These are phyloP conservation scores for Acronicta leporina DNA, from an alignment of 2,888 invertebrate species.

Conservation along the genomic window DNA sequence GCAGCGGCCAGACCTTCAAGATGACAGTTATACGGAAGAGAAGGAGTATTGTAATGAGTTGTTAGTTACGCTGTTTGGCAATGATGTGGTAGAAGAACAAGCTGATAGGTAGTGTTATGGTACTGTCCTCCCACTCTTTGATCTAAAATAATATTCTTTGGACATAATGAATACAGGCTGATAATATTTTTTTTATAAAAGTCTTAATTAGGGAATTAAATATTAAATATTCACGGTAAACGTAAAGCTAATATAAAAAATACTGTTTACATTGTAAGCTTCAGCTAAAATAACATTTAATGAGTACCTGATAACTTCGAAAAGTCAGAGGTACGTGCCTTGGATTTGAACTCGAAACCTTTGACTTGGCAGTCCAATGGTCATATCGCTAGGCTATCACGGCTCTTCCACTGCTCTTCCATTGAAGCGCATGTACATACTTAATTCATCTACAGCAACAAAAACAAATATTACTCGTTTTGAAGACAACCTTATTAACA, in stretches of 20 bases:
- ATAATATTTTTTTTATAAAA: no score
- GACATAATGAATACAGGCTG: neutral
- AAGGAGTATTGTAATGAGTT: conserved; percentile 70
- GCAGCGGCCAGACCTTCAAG: conserved; percentile 62
- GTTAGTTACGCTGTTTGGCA: conserved; percentile 55
- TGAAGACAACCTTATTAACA: no score
- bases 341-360: no score
- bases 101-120: conserved; percentile 67
- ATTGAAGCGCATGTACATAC: no score
- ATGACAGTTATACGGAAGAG: conserved; percentile 72
- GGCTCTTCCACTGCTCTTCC: no score
- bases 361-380: no score
- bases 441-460: no score
- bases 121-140: neutral
- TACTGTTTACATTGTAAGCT: neutral
- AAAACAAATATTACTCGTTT: no score
- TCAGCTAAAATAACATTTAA: conserved; percentile 13
- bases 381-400: no score
- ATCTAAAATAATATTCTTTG: neutral
- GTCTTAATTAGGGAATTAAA: no score
- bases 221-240: neutral
- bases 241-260: neutral
- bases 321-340: no score
- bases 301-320: conserved; percentile 28
- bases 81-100: conserved; percentile 56